phyloP scores from a whole-genome alignment of 35 echinoderm and acorn worm genomes.

The Heliocidaris erythrogramma region DNA sequence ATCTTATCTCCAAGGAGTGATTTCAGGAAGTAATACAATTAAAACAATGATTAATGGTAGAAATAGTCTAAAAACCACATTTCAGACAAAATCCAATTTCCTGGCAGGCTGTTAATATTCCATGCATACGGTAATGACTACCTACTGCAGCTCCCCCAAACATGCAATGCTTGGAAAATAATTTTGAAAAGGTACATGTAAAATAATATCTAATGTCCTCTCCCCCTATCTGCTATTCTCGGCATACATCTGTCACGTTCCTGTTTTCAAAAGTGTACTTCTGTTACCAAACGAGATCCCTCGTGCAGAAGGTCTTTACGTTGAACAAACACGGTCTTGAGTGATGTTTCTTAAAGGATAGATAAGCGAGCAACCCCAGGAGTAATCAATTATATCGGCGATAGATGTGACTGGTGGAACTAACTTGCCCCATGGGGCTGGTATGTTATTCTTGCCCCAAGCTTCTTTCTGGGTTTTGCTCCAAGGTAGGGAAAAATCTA shows the following conservation, averaged over 20 bases:
- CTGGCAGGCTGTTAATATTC: not conserved
- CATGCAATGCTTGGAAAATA: not conserved
- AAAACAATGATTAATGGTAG: too few species aligned
- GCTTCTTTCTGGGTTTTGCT: not conserved
- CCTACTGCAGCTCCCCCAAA: not conserved
- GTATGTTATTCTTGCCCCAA: not conserved
- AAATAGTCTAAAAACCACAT: not conserved
- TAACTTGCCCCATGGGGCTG: not conserved
- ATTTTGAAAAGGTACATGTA: not conserved
- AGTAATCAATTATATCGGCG: not conserved
- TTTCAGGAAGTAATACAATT: not conserved
- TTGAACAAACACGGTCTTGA: not conserved
- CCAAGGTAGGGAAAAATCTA: not conserved
- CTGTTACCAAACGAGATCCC: not conserved
- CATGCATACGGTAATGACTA: not conserved
- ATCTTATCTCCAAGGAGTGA: not conserved
- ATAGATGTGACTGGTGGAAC: not conserved
- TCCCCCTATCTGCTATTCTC: not conserved
- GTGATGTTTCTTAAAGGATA: constrained; percentile 2
- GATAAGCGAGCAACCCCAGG: not conserved
- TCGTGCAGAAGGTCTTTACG: not conserved
- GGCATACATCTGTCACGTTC: not conserved
- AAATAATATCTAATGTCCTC: not conserved
- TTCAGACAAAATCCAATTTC: not conserved
- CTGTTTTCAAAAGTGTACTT: not conserved